phyloP scores from a whole-genome alignment of 2,888 invertebrate genomes.

The Thyatira batis region DNA sequence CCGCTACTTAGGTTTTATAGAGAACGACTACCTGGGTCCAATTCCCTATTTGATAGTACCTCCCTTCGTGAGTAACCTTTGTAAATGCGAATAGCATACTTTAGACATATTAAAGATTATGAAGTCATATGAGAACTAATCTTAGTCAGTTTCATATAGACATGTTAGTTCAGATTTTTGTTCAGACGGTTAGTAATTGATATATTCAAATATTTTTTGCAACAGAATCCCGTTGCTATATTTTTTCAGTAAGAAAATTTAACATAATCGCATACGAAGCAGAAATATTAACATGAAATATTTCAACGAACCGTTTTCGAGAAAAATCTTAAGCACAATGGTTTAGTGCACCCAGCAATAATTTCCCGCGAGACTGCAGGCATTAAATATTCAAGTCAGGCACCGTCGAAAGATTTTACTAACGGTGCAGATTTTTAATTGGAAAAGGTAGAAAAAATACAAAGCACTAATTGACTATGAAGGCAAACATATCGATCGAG shows the following conservation, averaged over 20 bases:
- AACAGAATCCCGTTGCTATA: not conserved
- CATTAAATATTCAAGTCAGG: conserved; percentile 66
- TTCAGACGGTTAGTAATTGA: too few relatives aligned
- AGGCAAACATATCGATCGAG: conserved; percentile 31
- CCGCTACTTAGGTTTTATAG: conserved; percentile 53
- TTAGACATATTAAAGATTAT: too few relatives aligned
- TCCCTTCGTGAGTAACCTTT: conserved; percentile 31
- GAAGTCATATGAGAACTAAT: too few relatives aligned
- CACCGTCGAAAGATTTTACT: conserved; percentile 49
- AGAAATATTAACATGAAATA: conserved; percentile 34
- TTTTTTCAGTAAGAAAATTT: not conserved
- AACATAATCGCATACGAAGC: conserved; percentile 5
- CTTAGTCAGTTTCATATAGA: too few relatives aligned
- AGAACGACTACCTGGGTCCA: conserved; percentile 42
- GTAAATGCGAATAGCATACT: conserved; percentile 29
- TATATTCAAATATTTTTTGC: not conserved
- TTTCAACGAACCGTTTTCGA: conserved; percentile 42
- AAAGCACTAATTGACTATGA: conserved; percentile 23
- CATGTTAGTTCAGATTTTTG: too few relatives aligned
- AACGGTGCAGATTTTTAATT: conserved; percentile 59
- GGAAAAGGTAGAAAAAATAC: conserved; percentile 41
- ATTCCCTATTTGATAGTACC: conserved; percentile 40
- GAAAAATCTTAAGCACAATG: conserved; percentile 56
- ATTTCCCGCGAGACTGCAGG: conserved; percentile 63
- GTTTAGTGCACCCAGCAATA: conserved; percentile 56